phyloP scores from a whole-genome alignment of 1,140 invertebrate genomes.

The Anthonomus grandis region DNA sequence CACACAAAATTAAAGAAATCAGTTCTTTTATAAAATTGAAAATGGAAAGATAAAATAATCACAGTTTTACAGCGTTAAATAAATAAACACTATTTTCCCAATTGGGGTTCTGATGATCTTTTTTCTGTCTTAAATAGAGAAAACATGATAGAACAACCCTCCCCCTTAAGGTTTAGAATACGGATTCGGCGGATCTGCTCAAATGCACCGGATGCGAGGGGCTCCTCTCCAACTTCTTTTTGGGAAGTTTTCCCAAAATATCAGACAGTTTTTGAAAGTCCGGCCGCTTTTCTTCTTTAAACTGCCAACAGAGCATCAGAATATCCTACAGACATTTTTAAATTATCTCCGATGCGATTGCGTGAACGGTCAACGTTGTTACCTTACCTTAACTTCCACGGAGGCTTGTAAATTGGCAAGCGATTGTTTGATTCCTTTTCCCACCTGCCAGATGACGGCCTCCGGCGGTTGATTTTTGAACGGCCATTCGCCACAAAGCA shows the following conservation, averaged over 20 bases:
- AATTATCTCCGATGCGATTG: too few species aligned
- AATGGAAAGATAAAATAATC: too few species aligned
- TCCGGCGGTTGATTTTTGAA: conserved; percentile 91
- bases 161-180: too few species aligned
- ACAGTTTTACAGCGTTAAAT: too few species aligned
- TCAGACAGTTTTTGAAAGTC: conserved; percentile 84
- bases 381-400: conserved; percentile 92
- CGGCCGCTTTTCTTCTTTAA: conserved; percentile 75
- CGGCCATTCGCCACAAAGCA: conserved; percentile 94
- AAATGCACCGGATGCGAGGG: conserved; percentile 96
- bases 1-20: too few species aligned
- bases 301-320: conserved; percentile 95
- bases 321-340: too few species aligned
- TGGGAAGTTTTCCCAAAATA: conserved; percentile 85
- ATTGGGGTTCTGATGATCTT: too few species aligned
- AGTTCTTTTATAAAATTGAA: too few species aligned
- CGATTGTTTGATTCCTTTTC: conserved; percentile 93
- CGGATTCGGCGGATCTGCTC: conserved; percentile 87
- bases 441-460: conserved; percentile 96
- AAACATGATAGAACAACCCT: too few species aligned
- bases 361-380: too few species aligned
- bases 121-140: too few species aligned
- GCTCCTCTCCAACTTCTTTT: conserved; percentile 90
- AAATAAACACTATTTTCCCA: too few species aligned
- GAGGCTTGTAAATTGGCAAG: conserved; percentile 91